Evolutionary conservation across 2,888 invertebrate genomes (phyloP).

Genomic region (Aspidiotus rigidus): DNA sequence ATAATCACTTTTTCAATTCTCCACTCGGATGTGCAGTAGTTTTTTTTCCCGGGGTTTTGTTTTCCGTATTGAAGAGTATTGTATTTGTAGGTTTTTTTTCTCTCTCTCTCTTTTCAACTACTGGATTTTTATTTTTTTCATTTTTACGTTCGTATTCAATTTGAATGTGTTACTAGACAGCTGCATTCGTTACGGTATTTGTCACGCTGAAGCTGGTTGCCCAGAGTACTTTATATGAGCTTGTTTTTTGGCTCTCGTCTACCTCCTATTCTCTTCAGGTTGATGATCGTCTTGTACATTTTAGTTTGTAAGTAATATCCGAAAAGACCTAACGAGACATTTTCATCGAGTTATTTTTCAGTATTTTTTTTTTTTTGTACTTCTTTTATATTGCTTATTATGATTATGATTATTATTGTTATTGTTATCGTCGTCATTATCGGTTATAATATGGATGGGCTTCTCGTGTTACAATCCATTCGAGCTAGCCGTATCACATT

Average conservation of each 20-base stretch:
- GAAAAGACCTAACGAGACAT: not conserved
- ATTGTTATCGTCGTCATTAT: too few relatives aligned
- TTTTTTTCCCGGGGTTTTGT: not conserved
- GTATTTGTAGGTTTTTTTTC: not conserved
- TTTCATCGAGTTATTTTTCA: not conserved
- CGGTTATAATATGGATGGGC: too few relatives aligned
- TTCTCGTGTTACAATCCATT: too few relatives aligned
- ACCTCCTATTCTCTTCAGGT: constrained; percentile 11
- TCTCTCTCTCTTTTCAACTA: not conserved
- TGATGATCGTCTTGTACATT: constrained; percentile 4
- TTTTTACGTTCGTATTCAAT: not conserved
- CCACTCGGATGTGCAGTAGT: not conserved
- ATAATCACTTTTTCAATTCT: constrained; percentile 3
- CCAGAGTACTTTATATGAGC: constrained; percentile 5
- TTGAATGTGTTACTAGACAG: not conserved
- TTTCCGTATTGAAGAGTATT: not conserved
- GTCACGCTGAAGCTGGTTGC: constrained; percentile 26
- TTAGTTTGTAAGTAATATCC: too few relatives aligned
- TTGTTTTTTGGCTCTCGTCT: constrained; percentile 14
- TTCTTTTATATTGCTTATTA: too few relatives aligned
- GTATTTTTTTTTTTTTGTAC: too few relatives aligned
- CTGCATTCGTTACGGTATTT: constrained; percentile 22
- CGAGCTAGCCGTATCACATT: too few relatives aligned
- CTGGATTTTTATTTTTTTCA: not conserved
- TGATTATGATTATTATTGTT: too few relatives aligned